These are phyloP conservation scores for Spodoptera litura DNA, from an alignment of 1,140 invertebrate genomes.

Conservation along the genomic window DNA sequence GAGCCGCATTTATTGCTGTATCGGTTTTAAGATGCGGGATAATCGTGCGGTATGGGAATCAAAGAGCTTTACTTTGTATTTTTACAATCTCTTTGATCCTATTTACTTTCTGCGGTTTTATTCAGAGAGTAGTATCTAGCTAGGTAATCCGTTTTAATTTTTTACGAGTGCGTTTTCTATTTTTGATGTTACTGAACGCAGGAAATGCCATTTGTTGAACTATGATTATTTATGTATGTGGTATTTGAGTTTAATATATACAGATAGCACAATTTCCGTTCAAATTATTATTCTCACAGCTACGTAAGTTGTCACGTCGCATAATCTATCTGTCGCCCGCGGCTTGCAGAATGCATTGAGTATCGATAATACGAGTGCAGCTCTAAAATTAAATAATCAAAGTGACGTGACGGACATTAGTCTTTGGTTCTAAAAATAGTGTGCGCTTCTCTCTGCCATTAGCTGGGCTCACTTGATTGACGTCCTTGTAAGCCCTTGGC, in stretches of 20 bases:
- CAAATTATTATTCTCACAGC: no score
- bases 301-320: background rate
- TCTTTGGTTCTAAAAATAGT: slow-evolving; percentile 27
- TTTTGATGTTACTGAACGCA: no score
- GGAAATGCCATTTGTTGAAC: no score
- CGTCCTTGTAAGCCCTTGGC: slow-evolving; percentile 40
- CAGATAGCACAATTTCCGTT: no score
- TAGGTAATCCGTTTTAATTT: no score
- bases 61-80: no score
- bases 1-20: slow-evolving; percentile 4
- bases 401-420: slow-evolving; percentile 22
- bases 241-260: no score
- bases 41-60: background rate
- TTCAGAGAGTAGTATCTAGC: no score
- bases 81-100: no score
- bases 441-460: slow-evolving; percentile 2
- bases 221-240: no score
- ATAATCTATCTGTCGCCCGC: slow-evolving; percentile 7
- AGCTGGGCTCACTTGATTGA: slow-evolving; percentile 1
- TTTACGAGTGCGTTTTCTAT: no score
- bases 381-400: slow-evolving; percentile 30
- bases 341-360: background rate
- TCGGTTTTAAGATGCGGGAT: slow-evolving; percentile 18
- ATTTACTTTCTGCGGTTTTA: no score
- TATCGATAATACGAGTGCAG: slow-evolving; percentile 7